phyloP scores from a whole-genome alignment of 2,113 vertebrate species.

The Scolopax mira region DNA sequence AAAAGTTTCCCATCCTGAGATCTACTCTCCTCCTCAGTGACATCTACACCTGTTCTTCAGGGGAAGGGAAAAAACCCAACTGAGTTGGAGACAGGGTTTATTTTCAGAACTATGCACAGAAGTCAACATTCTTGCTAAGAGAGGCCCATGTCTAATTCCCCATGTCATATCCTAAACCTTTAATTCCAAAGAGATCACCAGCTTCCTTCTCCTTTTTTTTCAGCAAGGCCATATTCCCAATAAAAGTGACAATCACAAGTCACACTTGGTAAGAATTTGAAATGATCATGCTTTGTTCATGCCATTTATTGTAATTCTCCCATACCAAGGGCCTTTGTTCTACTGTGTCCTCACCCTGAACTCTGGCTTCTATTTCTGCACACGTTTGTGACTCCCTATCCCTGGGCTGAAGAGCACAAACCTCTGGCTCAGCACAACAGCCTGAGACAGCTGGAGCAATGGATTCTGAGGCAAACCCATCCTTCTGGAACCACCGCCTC shows the following conservation, averaged over 20 bases:
- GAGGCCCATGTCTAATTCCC: conserved; percentile 14
- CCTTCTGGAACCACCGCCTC: conserved; percentile 6
- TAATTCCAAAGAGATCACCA: conserved; percentile 34
- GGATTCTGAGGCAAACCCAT: conserved; percentile 23
- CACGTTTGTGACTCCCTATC: conserved; percentile 21
- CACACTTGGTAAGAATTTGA: conserved; percentile 24
- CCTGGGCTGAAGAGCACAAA: conserved; percentile 3
- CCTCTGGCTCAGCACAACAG: conserved; percentile 45
- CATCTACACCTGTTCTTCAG: background rate
- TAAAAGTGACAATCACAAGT: conserved; percentile 34
- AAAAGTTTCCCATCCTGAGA: background rate
- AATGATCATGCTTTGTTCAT: conserved; percentile 1
- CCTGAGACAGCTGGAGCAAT: conserved; percentile 53
- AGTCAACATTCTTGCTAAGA: background rate
- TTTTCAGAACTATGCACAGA: background rate
- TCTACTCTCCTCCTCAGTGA: background rate
- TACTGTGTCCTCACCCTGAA: conserved; percentile 49
- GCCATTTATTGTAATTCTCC: conserved; percentile 44
- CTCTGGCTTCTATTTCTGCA: conserved; percentile 50
- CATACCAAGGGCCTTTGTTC: conserved; percentile 32
- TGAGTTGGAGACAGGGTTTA: background rate
- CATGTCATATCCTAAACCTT: conserved; percentile 18
- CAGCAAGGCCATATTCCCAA: background rate
- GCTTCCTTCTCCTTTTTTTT: background rate
- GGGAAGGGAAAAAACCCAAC: background rate